A percentile compares a stretch with the other conserved stretches of the same genome.
Conservation (phyloP, 2,888 invertebrate genomes). For the Latrodectus hesperus region DNA sequence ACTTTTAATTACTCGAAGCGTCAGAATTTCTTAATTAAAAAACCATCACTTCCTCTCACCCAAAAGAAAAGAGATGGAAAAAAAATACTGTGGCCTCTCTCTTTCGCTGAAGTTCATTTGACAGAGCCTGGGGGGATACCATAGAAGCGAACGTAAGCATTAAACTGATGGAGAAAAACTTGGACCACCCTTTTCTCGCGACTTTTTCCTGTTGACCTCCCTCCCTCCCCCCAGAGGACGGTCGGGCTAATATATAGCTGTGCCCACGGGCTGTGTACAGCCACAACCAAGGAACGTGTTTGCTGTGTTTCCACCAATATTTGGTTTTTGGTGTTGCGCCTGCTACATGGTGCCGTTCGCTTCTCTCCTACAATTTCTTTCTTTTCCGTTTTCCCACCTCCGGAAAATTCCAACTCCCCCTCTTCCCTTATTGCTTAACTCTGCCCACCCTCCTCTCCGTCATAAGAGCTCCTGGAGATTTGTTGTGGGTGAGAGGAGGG, state of each 20-base stretch:
- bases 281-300: slow-evolving; percentile 68
- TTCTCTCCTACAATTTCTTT: slow-evolving; percentile 49
- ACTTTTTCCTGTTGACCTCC: slow-evolving; percentile 59
- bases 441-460: slow-evolving; percentile 21
- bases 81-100: slow-evolving; percentile 10
- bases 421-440: slow-evolving; percentile 63
- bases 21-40: slow-evolving; percentile 65
- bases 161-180: slow-evolving; percentile 56
- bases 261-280: slow-evolving; percentile 67
- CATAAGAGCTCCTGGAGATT: not conserved
- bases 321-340: slow-evolving; percentile 68
- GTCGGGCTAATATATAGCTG: slow-evolving; percentile 67
- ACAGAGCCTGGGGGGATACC: slow-evolving; percentile 41
- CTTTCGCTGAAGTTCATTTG: slow-evolving; percentile 56
- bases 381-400: slow-evolving; percentile 49
- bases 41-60: slow-evolving; percentile 62
- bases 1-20: slow-evolving; percentile 63
- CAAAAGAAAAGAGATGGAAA: not conserved
- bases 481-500: not conserved
- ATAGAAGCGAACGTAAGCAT: slow-evolving; percentile 63
- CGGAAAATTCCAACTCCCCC: slow-evolving; percentile 39
- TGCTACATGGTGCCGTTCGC: slow-evolving; percentile 37
- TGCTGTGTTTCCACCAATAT: slow-evolving; percentile 67
- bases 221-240: slow-evolving; percentile 30
- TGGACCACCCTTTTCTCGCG: slow-evolving; percentile 36